A percentile compares a stretch with the other conserved stretches of the same genome.
Conservation (phyloP, 2,113 vertebrate genomes). For the Apaloderma vittatum region DNA sequence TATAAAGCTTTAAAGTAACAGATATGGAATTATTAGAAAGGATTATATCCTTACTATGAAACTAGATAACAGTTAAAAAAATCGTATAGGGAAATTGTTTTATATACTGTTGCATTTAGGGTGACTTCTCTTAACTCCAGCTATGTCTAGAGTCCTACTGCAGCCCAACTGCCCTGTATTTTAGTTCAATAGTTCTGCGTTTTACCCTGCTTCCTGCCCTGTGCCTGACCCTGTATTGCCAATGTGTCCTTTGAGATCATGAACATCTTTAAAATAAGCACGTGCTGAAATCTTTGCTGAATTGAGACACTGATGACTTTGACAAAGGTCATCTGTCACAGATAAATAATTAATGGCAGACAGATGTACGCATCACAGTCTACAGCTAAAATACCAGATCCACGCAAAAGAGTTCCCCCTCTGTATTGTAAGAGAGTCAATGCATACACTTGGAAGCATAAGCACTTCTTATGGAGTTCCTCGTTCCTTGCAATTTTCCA, state of each 20-base stretch:
- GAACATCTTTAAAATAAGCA: neutral
- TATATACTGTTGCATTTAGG: neutral
- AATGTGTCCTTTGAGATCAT: neutral
- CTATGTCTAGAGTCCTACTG: neutral
- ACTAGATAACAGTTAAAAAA: neutral
- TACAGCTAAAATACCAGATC: neutral
- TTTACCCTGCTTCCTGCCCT: neutral
- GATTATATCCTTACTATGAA: neutral
- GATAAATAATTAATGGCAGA: neutral
- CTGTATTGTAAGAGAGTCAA: neutral
- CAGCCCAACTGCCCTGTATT: neutral
- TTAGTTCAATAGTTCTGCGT: neutral
- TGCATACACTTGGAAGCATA: neutral
- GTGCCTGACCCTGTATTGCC: neutral
- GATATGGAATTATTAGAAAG: neutral
- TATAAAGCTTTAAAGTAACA: neutral
- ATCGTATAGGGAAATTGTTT: neutral
- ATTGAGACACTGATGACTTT: neutral
- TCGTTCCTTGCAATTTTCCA: neutral
- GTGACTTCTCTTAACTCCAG: neutral
- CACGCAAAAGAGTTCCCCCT: neutral
- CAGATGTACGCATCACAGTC: neutral
- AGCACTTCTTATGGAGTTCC: neutral
- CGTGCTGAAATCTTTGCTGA: neutral
- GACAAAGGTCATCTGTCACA: neutral